Conservation (phyloP, 2,113 vertebrate genomes). For the Gulo gulo region DNA sequence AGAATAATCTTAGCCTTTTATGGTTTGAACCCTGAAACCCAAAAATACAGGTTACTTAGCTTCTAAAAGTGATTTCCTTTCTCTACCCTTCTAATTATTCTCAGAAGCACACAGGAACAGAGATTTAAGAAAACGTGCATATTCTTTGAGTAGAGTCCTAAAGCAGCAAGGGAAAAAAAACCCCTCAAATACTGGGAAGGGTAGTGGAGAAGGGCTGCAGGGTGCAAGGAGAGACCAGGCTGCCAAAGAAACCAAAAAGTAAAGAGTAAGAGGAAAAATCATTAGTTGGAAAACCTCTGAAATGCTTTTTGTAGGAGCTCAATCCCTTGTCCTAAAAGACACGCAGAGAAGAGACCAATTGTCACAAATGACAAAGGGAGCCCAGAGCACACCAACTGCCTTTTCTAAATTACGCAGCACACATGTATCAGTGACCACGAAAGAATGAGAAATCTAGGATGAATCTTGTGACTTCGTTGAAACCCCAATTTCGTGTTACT, state of each 20-base stretch:
- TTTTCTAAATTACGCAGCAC: neutral
- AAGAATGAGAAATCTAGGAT: neutral
- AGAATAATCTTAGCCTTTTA: constrained; percentile 17
- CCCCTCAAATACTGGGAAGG: neutral
- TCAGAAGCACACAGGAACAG: neutral
- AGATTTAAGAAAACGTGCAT: constrained; percentile 27
- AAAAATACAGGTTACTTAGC: constrained; percentile 26
- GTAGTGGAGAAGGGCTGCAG: neutral
- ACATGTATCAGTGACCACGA: accelerated
- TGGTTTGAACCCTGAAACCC: neutral
- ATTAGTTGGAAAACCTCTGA: constrained; percentile 14
- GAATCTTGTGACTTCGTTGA: neutral
- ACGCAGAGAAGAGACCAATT: neutral
- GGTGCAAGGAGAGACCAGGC: constrained; percentile 49
- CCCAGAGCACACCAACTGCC: neutral
- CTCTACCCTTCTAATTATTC: neutral
- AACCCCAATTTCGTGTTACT: neutral
- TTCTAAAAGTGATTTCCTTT: constrained; percentile 24
- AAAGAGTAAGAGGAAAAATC: constrained; percentile 49
- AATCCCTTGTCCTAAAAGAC: neutral
- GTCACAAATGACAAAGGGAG: neutral
- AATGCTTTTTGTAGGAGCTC: constrained; percentile 7
- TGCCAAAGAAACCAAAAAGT: constrained; percentile 73
- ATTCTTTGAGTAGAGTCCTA: neutral
- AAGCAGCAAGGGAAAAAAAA: neutral